Evolutionary conservation across 2,797 vertebrate species (phyloP).

Genomic region (Pachyuromys duprasi): DNA sequence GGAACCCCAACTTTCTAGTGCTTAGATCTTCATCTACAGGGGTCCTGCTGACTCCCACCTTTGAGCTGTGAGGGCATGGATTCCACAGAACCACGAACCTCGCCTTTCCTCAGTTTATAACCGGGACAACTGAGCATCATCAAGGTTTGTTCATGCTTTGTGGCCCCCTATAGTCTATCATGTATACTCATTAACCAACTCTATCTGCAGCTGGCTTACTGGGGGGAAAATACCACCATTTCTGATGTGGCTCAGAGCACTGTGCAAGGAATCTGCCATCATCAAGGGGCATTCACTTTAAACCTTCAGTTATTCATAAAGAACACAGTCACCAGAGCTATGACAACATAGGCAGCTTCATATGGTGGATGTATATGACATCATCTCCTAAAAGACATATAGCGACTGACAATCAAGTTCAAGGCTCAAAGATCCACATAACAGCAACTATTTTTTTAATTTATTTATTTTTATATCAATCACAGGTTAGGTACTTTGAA

Average conservation of each 20-base stretch:
- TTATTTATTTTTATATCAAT: too few relatives aligned
- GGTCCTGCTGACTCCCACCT: background rate
- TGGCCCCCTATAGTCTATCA: background rate
- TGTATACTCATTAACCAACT: constrained; percentile 35
- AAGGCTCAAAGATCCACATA: constrained; percentile 24
- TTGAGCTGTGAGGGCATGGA: background rate
- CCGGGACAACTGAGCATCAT: background rate
- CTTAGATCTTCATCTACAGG: background rate
- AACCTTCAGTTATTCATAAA: constrained; percentile 33
- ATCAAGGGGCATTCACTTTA: constrained; percentile 53
- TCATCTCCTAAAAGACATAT: constrained; percentile 59
- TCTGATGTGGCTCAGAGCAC: constrained; percentile 51
- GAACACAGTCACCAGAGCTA: constrained; percentile 55
- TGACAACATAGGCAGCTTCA: constrained; percentile 38
- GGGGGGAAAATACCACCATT: constrained; percentile 33
- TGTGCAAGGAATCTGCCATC: constrained; percentile 46
- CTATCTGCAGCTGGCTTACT: constrained; percentile 37
- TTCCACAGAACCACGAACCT: background rate
- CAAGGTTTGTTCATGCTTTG: background rate
- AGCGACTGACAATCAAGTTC: constrained; percentile 37
- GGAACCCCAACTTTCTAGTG: background rate
- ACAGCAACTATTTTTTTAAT: constrained; percentile 34
- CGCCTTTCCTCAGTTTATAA: background rate
- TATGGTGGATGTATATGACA: constrained; percentile 20
- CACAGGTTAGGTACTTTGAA: too few relatives aligned